These are phyloP conservation scores for Coregonus sp. DNA, from an alignment of 2,797 vertebrate species.

Conservation along the genomic window DNA sequence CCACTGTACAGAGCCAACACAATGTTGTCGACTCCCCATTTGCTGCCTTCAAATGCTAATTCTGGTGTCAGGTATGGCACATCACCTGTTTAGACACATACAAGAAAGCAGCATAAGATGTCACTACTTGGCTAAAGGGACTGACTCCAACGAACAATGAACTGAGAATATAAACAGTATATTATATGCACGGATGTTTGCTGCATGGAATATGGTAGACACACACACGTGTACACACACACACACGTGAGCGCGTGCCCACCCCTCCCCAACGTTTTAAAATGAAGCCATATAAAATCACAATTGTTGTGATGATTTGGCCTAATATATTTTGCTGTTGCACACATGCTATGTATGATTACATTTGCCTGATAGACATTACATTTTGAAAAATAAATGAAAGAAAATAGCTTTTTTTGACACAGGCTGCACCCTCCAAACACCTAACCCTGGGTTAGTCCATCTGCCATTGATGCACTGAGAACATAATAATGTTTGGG, in stretches of 20 bases:
- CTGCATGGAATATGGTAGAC: neutral
- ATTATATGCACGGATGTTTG: neutral
- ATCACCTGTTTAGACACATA: constrained; percentile 72
- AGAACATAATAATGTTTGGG: constrained; percentile 21
- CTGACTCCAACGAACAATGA: neutral
- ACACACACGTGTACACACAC: neutral
- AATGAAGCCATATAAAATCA: neutral
- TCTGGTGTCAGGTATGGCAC: constrained; percentile 78
- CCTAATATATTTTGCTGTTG: neutral
- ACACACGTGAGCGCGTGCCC: neutral
- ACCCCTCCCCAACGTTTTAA: neutral
- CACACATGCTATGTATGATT: neutral
- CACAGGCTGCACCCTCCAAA: constrained; percentile 11
- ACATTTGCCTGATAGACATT: constrained; percentile 29
- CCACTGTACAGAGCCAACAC: constrained; percentile 95
- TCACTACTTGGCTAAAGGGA: neutral
- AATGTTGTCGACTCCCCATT: constrained; percentile 84
- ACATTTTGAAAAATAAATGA: constrained; percentile 38
- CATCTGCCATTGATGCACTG: constrained; percentile 27
- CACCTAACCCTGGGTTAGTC: constrained; percentile 13
- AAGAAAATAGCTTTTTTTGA: neutral
- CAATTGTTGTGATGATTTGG: neutral
- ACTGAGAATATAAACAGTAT: neutral
- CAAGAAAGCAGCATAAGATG: neutral
- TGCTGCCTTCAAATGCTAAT: constrained; percentile 86